phyloP scores from a whole-genome alignment of 2,113 vertebrate species.

The Nerophis ophidion region DNA sequence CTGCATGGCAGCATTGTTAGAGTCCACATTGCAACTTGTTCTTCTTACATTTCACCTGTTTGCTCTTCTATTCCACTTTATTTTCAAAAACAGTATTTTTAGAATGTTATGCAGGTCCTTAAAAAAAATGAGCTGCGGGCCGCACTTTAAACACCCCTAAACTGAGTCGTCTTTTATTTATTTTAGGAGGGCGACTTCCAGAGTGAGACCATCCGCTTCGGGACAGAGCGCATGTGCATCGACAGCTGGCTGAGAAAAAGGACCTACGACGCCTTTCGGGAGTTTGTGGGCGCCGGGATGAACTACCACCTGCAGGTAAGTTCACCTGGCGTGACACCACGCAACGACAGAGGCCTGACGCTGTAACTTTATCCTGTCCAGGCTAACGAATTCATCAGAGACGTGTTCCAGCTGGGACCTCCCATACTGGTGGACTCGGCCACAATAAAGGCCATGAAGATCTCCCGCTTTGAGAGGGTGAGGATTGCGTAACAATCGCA shows the following conservation, averaged over 20 bases:
- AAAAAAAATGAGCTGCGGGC: too few species aligned
- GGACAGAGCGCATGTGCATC: constrained; percentile 93
- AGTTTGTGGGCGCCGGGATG: constrained; percentile 92
- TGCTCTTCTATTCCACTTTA: too few species aligned
- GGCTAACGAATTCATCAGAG: constrained; percentile 95
- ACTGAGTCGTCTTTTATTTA: neutral
- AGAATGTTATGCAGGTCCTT: too few species aligned
- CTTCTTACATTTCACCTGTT: too few species aligned
- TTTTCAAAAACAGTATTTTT: too few species aligned
- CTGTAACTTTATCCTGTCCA: constrained; percentile 37
- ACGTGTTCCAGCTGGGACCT: constrained; percentile 94
- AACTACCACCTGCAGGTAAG: constrained; percentile 94
- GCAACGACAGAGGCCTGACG: neutral
- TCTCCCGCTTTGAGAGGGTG: constrained; percentile 92
- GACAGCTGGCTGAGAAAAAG: constrained; percentile 95
- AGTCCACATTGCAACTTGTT: too few species aligned
- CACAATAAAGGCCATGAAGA: constrained; percentile 91
- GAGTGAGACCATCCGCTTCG: constrained; percentile 90
- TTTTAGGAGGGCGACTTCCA: constrained; percentile 87
- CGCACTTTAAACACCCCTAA: too few species aligned
- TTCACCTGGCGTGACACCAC: neutral
- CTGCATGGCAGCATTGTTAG: neutral
- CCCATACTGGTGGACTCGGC: constrained; percentile 87
- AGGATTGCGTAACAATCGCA: neutral
- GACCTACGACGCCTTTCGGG: constrained; percentile 88